Evolutionary conservation across 2,888 invertebrate genomes (phyloP), one percentile per base, ranked within the genome.

Genomic region (Mesorhabditis sp.): DNA sequence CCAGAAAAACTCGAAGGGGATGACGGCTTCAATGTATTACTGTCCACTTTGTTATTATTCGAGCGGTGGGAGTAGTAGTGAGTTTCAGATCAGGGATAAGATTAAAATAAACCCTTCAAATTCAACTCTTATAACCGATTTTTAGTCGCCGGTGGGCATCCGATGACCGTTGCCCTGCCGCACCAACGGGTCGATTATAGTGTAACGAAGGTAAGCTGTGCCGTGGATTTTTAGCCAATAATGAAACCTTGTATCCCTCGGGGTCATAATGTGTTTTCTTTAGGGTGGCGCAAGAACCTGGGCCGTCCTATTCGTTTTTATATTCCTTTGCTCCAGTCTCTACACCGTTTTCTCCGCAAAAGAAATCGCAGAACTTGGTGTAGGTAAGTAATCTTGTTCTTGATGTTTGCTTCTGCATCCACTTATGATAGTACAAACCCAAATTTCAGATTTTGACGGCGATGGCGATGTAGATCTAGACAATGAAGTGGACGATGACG

Each of bases 301-400:
- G 84, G 80, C 82, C 42, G 84, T 84, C 44, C 71, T 84, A 42
- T 68, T 84, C 65, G 82, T 84, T 15, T 84, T 84, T 72, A 72
- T 83, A 61, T 74, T 84, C 58, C 71, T 84, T 10, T 84, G 84
- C 70, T 77, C 79, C 67, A 80, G 82, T 70, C 67, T 84, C 62
- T 77, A 83, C 63, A 79, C 83, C 4, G 80, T 84, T 43, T 83
- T 84, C 68, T 81, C 83, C 13, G 82, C 82, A 5, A 80, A 80
- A 63, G 80, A 79, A 15, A 62, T 72, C n/a, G 74, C 70, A 62
- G 76, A 75, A 6, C 67, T 72, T 41, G 66, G 70, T 67, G 67
- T 73, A 69, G 75, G 78, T 76, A 50, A 69, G 71, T 44, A 10
- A 43, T n/a, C 15, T 45, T 2, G 1, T 13, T 13, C 15, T 28